A percentile compares a stretch with the other conserved stretches of the same genome.
Conservation (phyloP, 2,888 invertebrate genomes). For the Sinohyriopsis cumingii region DNA sequence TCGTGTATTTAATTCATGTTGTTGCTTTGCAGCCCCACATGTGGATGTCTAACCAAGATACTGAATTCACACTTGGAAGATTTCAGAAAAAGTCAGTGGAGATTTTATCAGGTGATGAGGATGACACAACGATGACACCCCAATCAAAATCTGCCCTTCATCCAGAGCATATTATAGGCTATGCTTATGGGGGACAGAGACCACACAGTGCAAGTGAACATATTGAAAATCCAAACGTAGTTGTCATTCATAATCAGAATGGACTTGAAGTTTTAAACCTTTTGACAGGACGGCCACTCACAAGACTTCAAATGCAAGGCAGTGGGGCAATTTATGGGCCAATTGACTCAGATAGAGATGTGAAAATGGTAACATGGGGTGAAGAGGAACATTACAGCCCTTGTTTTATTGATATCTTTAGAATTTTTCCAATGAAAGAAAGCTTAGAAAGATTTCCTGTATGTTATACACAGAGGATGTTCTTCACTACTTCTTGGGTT, state of each 20-base stretch:
- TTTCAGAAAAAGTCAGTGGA: slow-evolving; percentile 49
- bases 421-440: slow-evolving; percentile 54
- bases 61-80: slow-evolving; percentile 57
- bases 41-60: slow-evolving; percentile 61
- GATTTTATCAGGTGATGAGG: slow-evolving; percentile 19
- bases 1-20: neutral
- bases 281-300: slow-evolving; percentile 61
- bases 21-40: slow-evolving; percentile 58
- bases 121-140: slow-evolving; percentile 15
- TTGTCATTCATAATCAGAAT: slow-evolving; percentile 59
- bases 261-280: slow-evolving; percentile 64
- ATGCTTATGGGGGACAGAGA: slow-evolving; percentile 63
- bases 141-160: slow-evolving; percentile 31
- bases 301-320: slow-evolving; percentile 47
- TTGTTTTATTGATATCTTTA: slow-evolving; percentile 59
- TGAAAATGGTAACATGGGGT: slow-evolving; percentile 56
- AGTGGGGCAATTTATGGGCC: slow-evolving; percentile 54
- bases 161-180: slow-evolving; percentile 52
- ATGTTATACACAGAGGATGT: slow-evolving; percentile 56
- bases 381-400: slow-evolving; percentile 49
- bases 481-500: slow-evolving; percentile 59
- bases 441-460: slow-evolving; percentile 57
- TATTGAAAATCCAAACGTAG: slow-evolving; percentile 59
- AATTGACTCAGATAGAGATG: slow-evolving; percentile 56
- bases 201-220: slow-evolving; percentile 65